Percentiles rank a stretch among this genome's conserved stretches.
Evolutionary conservation across 2,888 invertebrate species (phyloP).

Genomic region (Girardia tigrina): DNA sequence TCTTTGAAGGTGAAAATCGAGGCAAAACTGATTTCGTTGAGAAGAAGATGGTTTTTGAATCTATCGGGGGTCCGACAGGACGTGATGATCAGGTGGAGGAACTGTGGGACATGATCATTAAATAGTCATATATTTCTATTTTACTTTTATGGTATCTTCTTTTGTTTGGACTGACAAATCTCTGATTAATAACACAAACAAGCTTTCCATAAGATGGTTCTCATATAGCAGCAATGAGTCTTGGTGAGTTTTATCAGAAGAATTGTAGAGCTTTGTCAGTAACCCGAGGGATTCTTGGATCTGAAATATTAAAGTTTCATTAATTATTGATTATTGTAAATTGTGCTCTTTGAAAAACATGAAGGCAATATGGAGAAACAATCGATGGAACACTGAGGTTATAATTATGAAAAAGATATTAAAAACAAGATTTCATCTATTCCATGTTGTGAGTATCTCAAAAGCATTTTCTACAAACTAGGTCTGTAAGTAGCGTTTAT

Average conservation of each 20-base stretch:
- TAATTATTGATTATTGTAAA: not conserved
- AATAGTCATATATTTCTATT: not conserved
- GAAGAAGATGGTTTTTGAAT: conserved; percentile 54
- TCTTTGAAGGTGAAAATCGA: conserved; percentile 45
- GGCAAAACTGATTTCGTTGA: conserved; percentile 51
- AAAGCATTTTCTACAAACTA: no score
- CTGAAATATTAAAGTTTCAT: conserved; percentile 40
- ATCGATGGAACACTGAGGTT: no score
- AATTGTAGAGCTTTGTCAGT: conserved; percentile 51
- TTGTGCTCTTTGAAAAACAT: no score
- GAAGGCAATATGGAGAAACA: no score
- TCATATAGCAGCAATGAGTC: conserved; percentile 57
- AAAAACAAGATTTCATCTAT: no score
- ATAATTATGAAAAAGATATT: no score
- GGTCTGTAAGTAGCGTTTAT: no score
- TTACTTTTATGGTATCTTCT: conserved; percentile 8
- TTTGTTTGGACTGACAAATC: conserved; percentile 28
- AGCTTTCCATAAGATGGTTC: conserved; percentile 55
- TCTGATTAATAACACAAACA: conserved; percentile 53
- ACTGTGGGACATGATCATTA: conserved; percentile 42
- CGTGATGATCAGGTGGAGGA: conserved; percentile 53
- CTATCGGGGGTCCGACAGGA: conserved; percentile 56
- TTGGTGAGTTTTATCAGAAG: conserved; percentile 55
- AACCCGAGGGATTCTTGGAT: conserved; percentile 56
- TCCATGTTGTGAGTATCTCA: no score